Conservation (phyloP, 2,888 invertebrate species). For the Dolomedes plantarius region DNA sequence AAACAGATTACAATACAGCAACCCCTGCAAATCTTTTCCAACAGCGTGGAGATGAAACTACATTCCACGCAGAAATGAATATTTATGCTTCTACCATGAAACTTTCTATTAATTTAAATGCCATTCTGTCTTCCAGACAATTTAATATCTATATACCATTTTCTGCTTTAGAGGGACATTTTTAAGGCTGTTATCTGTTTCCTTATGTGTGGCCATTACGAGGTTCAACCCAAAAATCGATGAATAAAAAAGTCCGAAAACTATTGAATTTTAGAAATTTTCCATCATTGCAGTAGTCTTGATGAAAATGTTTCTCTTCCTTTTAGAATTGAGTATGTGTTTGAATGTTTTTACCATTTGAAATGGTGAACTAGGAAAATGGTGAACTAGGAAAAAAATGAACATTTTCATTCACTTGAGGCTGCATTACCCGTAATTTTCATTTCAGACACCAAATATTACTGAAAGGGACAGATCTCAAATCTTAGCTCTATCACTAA, state of each 20-base stretch:
- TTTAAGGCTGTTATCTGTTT: neutral
- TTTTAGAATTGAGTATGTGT: too few species aligned
- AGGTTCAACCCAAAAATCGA: neutral
- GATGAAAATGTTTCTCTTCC: too few species aligned
- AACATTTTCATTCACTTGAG: too few species aligned
- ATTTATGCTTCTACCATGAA: slow-evolving; percentile 50
- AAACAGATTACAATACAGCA: too few species aligned
- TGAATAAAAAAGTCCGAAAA: neutral
- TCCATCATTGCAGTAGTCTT: too few species aligned
- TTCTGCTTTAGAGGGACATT: neutral
- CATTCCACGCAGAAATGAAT: slow-evolving; percentile 53
- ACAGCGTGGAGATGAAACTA: neutral
- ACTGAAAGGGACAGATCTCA: too few species aligned
- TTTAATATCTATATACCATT: slow-evolving; percentile 47
- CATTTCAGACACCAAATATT: too few species aligned
- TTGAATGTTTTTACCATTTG: too few species aligned
- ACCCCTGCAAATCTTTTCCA: neutral
- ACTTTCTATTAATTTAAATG: slow-evolving; percentile 55
- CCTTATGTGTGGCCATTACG: neutral
- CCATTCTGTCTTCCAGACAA: slow-evolving; percentile 45
- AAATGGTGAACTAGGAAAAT: too few species aligned
- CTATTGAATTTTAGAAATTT: neutral
- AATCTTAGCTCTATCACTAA: too few species aligned
- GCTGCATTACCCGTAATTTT: too few species aligned
- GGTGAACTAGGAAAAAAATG: too few species aligned